phyloP scores from a whole-genome alignment of 2,888 invertebrate genomes.

The Leucoma salicis region DNA sequence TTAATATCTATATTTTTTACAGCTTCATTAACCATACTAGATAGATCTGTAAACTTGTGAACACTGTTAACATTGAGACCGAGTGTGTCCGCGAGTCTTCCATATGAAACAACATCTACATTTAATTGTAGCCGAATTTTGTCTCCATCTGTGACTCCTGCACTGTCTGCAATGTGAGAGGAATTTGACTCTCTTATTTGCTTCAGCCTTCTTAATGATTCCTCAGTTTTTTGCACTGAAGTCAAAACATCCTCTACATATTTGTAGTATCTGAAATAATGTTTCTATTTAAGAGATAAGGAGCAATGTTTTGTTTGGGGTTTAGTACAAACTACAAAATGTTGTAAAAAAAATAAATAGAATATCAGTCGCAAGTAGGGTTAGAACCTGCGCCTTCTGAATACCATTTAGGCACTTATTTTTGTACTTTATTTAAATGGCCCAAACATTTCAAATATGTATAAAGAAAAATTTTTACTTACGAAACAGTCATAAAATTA shows the following conservation, averaged over 20 bases:
- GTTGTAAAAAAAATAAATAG: too few relatives aligned
- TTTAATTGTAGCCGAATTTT: slow-evolving; percentile 96
- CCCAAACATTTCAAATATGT: not conserved
- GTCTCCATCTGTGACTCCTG: slow-evolving; percentile 92
- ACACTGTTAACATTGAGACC: slow-evolving; percentile 80
- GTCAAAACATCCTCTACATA: slow-evolving; percentile 93
- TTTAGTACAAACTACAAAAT: too few relatives aligned
- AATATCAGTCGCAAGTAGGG: too few relatives aligned
- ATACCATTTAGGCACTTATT: too few relatives aligned
- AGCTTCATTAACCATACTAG: slow-evolving; percentile 84
- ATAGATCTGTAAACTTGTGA: slow-evolving; percentile 82
- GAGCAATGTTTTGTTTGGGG: not conserved
- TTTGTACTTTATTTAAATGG: too few relatives aligned
- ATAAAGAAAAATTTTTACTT: slow-evolving; percentile 48
- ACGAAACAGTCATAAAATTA: slow-evolving; percentile 80
- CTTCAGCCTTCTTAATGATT: slow-evolving; percentile 94
- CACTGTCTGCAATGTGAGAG: slow-evolving; percentile 71
- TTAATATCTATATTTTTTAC: slow-evolving; percentile 80
- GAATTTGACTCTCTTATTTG: slow-evolving; percentile 86
- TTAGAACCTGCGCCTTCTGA: too few relatives aligned
- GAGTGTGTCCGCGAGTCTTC: slow-evolving; percentile 82
- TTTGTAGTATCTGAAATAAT: slow-evolving; percentile 81
- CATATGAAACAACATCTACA: slow-evolving; percentile 91
- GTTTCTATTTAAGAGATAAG: slow-evolving; percentile 23
- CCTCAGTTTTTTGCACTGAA: slow-evolving; percentile 97